phyloP scores from a whole-genome alignment of 2,113 vertebrate genomes.

The Pipa parva region DNA sequence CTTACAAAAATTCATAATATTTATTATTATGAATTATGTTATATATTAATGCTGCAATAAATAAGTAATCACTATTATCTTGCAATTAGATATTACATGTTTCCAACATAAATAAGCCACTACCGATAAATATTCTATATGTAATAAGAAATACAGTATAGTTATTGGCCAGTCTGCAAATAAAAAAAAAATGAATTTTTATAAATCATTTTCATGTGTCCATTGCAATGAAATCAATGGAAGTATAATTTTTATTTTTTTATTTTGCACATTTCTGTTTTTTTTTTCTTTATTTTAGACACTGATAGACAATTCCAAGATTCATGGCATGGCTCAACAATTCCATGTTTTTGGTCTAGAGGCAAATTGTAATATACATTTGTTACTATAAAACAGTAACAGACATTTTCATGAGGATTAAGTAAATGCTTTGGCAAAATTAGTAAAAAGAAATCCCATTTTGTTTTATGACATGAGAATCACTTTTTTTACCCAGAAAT shows the following conservation, averaged over 20 bases:
- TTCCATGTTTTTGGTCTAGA: neutral
- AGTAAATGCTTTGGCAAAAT: no score
- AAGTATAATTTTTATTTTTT: slow-evolving; percentile 24
- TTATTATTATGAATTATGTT: slow-evolving; percentile 3
- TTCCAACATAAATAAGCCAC: slow-evolving; percentile 32
- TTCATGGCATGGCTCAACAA: neutral
- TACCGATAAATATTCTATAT: slow-evolving; percentile 21
- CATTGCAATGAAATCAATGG: slow-evolving; percentile 9
- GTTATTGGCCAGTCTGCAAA: slow-evolving; percentile 22
- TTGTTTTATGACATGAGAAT: neutral
- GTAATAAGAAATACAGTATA: neutral
- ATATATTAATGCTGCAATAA: slow-evolving; percentile 33
- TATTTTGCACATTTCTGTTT: slow-evolving; percentile 6
- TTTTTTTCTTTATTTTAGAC: neutral
- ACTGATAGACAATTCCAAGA: neutral
- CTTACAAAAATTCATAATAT: neutral
- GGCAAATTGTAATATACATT: neutral
- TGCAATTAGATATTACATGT: neutral
- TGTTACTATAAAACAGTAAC: neutral
- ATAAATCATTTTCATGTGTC: slow-evolving; percentile 19
- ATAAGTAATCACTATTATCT: slow-evolving; percentile 4
- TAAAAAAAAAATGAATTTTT: slow-evolving; percentile 22
- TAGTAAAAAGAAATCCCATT: neutral
- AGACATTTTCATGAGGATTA: no score
- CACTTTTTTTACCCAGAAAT: neutral